These are phyloP conservation scores for Chymomyza procnemis DNA, from an alignment of 2,888 invertebrate species.

Conservation along the genomic window DNA sequence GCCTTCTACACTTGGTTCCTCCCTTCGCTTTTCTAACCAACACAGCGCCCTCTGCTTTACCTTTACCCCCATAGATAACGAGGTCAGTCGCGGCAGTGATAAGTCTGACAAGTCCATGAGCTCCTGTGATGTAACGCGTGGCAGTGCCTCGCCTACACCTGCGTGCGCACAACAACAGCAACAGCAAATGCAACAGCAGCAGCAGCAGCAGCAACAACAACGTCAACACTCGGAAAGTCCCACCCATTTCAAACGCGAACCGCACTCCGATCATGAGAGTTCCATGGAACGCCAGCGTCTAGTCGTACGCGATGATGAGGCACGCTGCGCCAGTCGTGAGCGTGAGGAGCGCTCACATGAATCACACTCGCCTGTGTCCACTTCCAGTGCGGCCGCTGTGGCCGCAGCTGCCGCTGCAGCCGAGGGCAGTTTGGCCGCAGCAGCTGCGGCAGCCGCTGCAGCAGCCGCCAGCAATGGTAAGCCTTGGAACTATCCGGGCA, in stretches of 20 bases:
- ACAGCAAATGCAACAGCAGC: slow-evolving; percentile 30
- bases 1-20: background rate
- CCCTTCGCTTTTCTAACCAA: slow-evolving; percentile 66
- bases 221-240: slow-evolving; percentile 74
- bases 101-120: slow-evolving; percentile 76
- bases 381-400: slow-evolving; percentile 75
- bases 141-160: slow-evolving; percentile 32
- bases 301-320: slow-evolving; percentile 53
- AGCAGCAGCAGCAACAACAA: slow-evolving; percentile 45
- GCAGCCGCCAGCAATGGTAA: slow-evolving; percentile 79
- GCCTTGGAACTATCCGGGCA: slow-evolving; percentile 84
- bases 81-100: slow-evolving; percentile 76
- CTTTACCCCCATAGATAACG: slow-evolving; percentile 70
- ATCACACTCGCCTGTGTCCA: slow-evolving; percentile 68
- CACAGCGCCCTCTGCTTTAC: slow-evolving; percentile 72
- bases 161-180: slow-evolving; percentile 35
- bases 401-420: slow-evolving; percentile 72
- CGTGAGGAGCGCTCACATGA: slow-evolving; percentile 71
- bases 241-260: slow-evolving; percentile 75
- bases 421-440: slow-evolving; percentile 70
- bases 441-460: slow-evolving; percentile 72
- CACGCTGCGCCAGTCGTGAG: slow-evolving; percentile 65
- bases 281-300: slow-evolving; percentile 62
- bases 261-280: slow-evolving; percentile 74
- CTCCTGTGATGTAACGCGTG: slow-evolving; percentile 65